Percentiles rank a stretch among this genome's conserved stretches.
phyloP scores from a whole-genome alignment of 2,888 invertebrate species.

The Ornithoptera priamus region DNA sequence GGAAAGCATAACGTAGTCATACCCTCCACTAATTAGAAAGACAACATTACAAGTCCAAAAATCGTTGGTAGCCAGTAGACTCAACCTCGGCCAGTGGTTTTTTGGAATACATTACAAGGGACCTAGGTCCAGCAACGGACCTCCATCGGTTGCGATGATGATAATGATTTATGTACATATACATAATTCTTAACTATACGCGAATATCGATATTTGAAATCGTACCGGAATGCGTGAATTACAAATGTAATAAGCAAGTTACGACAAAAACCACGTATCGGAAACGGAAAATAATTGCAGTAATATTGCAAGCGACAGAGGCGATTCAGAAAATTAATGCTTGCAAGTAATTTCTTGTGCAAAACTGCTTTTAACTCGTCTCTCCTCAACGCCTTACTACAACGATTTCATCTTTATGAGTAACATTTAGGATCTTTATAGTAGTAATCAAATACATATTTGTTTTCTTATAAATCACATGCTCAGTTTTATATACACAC shows the following conservation, averaged over 20 bases:
- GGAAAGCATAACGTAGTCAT: no score
- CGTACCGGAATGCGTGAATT: constrained; percentile 6
- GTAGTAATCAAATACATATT: constrained; percentile 3
- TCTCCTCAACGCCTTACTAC: constrained; percentile 18
- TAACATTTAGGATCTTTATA: constrained; percentile 23
- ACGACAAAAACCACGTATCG: constrained; percentile 28
- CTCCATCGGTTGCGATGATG: no score
- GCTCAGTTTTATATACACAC: no score
- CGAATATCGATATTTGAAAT: constrained; percentile 10
- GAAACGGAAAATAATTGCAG: constrained; percentile 30
- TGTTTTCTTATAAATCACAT: not conserved
- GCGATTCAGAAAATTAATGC: constrained; percentile 31
- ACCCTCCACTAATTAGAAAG: no score
- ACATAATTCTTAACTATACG: no score
- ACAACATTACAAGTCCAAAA: no score
- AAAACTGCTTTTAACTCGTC: constrained; percentile 27
- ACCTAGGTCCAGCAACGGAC: no score
- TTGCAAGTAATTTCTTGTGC: constrained; percentile 30
- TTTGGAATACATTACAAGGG: no score
- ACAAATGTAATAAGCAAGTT: constrained; percentile 21
- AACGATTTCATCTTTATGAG: constrained; percentile 25
- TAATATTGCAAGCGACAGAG: constrained; percentile 29
- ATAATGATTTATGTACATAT: no score
- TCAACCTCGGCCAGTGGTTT: no score
- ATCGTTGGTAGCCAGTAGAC: no score